Conservation (phyloP, 2,797 vertebrate species). For the Periparus ater region DNA sequence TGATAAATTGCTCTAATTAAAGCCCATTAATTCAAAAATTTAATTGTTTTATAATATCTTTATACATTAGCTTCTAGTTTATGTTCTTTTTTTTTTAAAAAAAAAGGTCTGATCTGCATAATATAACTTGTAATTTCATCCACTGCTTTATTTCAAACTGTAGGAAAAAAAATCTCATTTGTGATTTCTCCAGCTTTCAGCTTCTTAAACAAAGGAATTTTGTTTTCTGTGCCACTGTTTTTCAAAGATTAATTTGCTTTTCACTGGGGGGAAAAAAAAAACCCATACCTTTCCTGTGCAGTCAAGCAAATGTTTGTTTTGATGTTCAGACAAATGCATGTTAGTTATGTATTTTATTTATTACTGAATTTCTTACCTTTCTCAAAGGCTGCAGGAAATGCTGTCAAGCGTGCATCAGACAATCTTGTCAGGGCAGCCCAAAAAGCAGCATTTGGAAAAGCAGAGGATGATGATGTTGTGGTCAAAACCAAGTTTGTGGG, state of each 20-base stretch:
- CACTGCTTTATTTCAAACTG: not conserved
- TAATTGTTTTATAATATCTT: not conserved
- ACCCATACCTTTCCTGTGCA: not conserved
- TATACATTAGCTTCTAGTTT: not conserved
- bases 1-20: not conserved
- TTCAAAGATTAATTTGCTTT: not conserved
- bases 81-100: not conserved
- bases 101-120: not conserved
- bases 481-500: constrained; percentile 99
- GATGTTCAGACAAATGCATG: not conserved
- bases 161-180: not conserved
- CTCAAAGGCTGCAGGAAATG: constrained; percentile 91
- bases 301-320: not conserved
- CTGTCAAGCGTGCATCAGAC: constrained; percentile 98
- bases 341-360: not conserved
- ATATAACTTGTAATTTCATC: not conserved
- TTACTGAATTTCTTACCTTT: not conserved
- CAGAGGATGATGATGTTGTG: constrained; percentile 91
- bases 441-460: constrained; percentile 95
- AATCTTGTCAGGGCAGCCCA: constrained; percentile 95
- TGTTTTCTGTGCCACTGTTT: not conserved
- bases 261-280: not conserved
- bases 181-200: not conserved
- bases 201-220: not conserved
- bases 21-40: not conserved